Evolutionary conservation across 2,888 invertebrate species (phyloP).

Genomic region (Acanthoscelides obtectus): DNA sequence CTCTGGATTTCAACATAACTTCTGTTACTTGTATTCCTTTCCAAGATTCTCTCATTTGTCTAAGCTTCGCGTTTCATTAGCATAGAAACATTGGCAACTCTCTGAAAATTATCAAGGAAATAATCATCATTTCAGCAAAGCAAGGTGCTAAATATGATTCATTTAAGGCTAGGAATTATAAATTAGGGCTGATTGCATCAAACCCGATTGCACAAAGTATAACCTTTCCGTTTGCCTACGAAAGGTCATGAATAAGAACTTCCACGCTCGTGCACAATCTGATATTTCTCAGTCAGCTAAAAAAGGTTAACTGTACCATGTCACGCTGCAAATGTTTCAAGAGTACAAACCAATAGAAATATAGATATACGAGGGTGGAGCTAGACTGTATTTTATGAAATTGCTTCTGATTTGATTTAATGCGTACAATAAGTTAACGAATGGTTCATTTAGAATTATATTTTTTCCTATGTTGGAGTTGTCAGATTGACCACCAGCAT

Average conservation of each 20-base stretch:
- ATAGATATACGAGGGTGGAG: background rate
- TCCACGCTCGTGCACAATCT: background rate
- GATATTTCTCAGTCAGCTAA: background rate
- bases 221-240: background rate
- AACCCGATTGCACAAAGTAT: background rate
- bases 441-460: too few relatives aligned
- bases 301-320: background rate
- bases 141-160: background rate
- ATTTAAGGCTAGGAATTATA: background rate
- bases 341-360: background rate
- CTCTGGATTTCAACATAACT: too few relatives aligned
- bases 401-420: too few relatives aligned
- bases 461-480: too few relatives aligned
- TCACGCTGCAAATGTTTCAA: background rate
- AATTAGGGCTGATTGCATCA: background rate
- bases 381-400: too few relatives aligned
- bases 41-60: too few relatives aligned
- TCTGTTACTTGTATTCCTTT: too few relatives aligned
- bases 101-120: background rate
- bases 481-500: too few relatives aligned
- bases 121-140: background rate
- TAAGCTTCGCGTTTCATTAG: too few relatives aligned
- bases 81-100: too few relatives aligned
- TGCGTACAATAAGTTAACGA: too few relatives aligned
- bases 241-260: background rate